phyloP scores from a whole-genome alignment of 2,797 vertebrate genomes.

The Otolemur crassicaudatus region DNA sequence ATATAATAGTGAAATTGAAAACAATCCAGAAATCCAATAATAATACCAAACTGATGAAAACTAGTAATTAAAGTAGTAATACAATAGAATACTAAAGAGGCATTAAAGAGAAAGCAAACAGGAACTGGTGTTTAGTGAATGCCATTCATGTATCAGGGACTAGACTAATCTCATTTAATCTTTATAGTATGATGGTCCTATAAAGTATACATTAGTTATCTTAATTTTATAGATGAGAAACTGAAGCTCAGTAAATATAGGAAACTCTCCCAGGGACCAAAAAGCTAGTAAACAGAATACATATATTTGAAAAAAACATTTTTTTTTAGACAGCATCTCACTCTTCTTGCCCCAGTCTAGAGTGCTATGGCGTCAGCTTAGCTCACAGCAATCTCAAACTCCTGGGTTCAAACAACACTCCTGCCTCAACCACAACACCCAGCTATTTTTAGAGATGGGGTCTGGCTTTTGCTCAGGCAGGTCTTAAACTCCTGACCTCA shows the following conservation, averaged over 20 bases:
- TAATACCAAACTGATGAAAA: constrained; percentile 47
- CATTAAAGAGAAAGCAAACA: constrained; percentile 46
- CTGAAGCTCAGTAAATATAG: constrained; percentile 37
- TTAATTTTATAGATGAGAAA: constrained; percentile 58
- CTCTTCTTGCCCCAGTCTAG: too few species aligned
- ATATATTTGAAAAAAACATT: neutral
- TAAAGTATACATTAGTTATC: constrained; percentile 30
- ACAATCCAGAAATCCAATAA: constrained; percentile 5
- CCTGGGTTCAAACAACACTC: too few species aligned
- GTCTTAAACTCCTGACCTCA: too few species aligned
- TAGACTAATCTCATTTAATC: constrained; percentile 30
- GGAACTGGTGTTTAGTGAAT: constrained; percentile 44
- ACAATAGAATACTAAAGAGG: constrained; percentile 22
- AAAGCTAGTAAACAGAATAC: neutral
- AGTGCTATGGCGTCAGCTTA: too few species aligned
- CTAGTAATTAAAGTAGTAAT: constrained; percentile 32
- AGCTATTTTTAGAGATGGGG: too few species aligned
- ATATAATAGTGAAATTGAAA: constrained; percentile 58
- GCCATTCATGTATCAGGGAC: neutral
- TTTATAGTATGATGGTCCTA: constrained; percentile 8
- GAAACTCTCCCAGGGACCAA: constrained; percentile 35
- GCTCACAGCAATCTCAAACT: too few species aligned
- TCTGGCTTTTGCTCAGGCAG: too few species aligned
- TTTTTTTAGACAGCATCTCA: too few species aligned
- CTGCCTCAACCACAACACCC: too few species aligned